Evolutionary conservation across 2,113 vertebrate species (phyloP).

Genomic region (Zapus hudsonius): DNA sequence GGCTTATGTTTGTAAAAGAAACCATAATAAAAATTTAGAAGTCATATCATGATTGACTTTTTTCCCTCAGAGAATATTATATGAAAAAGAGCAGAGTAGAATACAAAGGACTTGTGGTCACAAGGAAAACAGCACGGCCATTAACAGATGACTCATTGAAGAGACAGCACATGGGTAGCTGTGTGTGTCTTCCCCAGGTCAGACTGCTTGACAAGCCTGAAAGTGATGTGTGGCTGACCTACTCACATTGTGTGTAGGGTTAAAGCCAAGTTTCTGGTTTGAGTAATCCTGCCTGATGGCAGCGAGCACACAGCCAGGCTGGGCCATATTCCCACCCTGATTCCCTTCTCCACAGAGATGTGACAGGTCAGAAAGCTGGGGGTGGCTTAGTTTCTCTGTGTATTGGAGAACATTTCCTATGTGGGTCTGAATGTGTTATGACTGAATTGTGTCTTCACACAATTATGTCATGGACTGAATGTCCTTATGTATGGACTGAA

Average conservation of each 20-base stretch:
- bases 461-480: too few species aligned
- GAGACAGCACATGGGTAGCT: too few species aligned
- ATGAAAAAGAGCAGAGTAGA: conserved; percentile 23
- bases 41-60: neutral
- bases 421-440: neutral
- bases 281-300: too few species aligned
- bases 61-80: neutral
- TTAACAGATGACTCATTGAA: neutral
- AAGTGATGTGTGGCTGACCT: neutral
- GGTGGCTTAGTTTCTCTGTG: neutral
- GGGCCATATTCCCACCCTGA: fast-evolving
- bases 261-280: fast-evolving
- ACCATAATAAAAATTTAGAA: conserved; percentile 52
- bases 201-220: too few species aligned
- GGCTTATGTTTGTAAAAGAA: conserved; percentile 61
- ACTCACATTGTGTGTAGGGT: neutral
- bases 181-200: neutral
- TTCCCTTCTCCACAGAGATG: neutral
- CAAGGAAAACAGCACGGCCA: neutral
- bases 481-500: neutral
- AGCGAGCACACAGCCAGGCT: fast-evolving
- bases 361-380: neutral
- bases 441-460: too few species aligned
- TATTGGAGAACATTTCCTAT: too few species aligned
- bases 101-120: neutral